A percentile compares a stretch with the other conserved stretches of the same genome.
Evolutionary conservation across 2,888 invertebrate species (phyloP).

Genomic region (Villa cingulata): DNA sequence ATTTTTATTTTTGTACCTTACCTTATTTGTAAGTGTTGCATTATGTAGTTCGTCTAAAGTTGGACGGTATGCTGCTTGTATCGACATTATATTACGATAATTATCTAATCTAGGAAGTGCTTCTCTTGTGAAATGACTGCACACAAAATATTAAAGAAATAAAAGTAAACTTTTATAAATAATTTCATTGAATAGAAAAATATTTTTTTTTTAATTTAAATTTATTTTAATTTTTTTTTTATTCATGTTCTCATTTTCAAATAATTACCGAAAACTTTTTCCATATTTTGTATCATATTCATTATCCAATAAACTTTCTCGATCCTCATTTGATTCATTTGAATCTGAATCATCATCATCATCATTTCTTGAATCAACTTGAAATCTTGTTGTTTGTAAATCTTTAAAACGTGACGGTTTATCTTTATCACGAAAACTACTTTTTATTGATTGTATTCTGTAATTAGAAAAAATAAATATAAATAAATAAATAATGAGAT

Average conservation of each 20-base stretch:
- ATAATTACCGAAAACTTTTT: constrained; percentile 57
- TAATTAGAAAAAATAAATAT: constrained; percentile 1
- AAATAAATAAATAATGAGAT: background rate
- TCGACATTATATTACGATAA: constrained; percentile 76
- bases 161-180: background rate
- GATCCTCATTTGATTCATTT: constrained; percentile 36
- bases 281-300: constrained; percentile 55
- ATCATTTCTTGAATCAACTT: constrained; percentile 38
- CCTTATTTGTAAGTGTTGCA: constrained; percentile 65
- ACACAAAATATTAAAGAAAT: background rate
- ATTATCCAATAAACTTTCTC: constrained; percentile 38
- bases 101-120: constrained; percentile 77
- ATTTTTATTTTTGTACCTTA: constrained; percentile 27
- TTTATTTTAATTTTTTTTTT: background rate
- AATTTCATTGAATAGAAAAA: background rate
- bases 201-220: background rate
- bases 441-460: constrained; percentile 39
- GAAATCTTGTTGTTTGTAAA: constrained; percentile 45
- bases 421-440: constrained; percentile 48
- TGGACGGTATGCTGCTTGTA: constrained; percentile 75
- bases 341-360: constrained; percentile 33
- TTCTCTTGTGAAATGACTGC: constrained; percentile 74
- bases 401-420: constrained; percentile 49
- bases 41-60: constrained; percentile 82
- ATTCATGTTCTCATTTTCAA: background rate